Evolutionary conservation across 2,113 vertebrate species (phyloP), one percentile per base, ranked within the genome.

Genomic region (Phrynosoma blainvillii): DNA sequence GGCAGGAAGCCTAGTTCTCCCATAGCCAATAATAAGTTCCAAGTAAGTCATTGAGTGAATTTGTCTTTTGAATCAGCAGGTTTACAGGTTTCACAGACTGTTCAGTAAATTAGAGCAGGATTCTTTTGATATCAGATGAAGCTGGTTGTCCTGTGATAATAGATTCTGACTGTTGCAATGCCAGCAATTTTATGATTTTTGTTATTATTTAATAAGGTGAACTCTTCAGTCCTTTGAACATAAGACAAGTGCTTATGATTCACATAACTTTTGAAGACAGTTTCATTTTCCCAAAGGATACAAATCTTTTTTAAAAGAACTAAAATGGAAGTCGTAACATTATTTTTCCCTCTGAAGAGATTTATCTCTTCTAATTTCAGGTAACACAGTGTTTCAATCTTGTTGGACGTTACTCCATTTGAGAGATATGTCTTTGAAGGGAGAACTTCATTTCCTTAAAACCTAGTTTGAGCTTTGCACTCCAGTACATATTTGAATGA

Each of bases 221-320:
- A 12, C 3, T 0, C 87, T 92, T 88, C 27, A 76, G 40, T 87
- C 73, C 40, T 89, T 88, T 90, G 85, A 93, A 90, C 56, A 16
- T 65, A 77, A 91, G 54, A 85, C 42, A 85, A 81, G 70, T 77
- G n/a, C 68, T 75, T 84, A 32, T 71, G 84, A 74, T 59, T 91
- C 84, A 92, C 84, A 93, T 84, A 92, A 93, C 25, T 12, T 94
- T 93, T 91, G 42, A 5, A 25, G 36, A 68, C 5, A 52, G 47
- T 32, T 76, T 94, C 80, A 14, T 87, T 80, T 90, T 79, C 65
- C 76, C 84, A 76, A 81, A 87, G 40, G 56, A 59, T 66, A 82
- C 80, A 59, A 76, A 91, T 89, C 70, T 85, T 76, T 75, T 83
- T 52, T 83, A 90, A 84, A 74, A 0, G 6, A 8, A 65, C 32